Evolutionary conservation across 2,113 vertebrate genomes (phyloP).

Genomic region (Ariopsis seemanni): DNA sequence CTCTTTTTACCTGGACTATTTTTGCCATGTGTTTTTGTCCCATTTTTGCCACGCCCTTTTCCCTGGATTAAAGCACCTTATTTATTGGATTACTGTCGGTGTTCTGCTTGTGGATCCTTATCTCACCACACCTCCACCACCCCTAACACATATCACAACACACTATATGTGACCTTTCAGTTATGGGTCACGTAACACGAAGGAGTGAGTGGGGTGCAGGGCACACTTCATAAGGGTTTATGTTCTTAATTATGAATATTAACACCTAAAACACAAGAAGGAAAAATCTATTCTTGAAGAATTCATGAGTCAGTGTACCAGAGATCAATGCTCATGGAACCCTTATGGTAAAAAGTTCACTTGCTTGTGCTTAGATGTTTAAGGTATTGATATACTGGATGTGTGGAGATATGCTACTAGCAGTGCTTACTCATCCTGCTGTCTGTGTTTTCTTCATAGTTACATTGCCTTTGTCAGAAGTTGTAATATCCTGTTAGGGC

Average conservation of each 20-base stretch:
- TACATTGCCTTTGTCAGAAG: slow-evolving; percentile 17
- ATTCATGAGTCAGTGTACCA: slow-evolving; percentile 17
- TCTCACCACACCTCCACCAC: too few species aligned
- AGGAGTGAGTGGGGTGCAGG: background rate
- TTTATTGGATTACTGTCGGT: too few species aligned
- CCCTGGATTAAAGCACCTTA: too few species aligned
- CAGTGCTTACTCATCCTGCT: background rate
- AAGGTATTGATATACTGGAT: background rate
- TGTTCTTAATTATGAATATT: slow-evolving; percentile 1
- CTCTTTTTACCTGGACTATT: too few species aligned
- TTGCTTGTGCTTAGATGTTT: slow-evolving; percentile 21
- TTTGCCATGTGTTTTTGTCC: too few species aligned
- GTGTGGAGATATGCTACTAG: background rate
- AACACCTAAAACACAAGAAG: background rate
- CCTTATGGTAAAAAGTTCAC: background rate
- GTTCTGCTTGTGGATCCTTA: too few species aligned
- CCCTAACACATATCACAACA: background rate
- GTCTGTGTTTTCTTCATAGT: background rate
- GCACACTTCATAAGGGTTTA: background rate
- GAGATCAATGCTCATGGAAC: slow-evolving; percentile 11
- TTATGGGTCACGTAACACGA: background rate
- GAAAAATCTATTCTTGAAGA: slow-evolving; percentile 8
- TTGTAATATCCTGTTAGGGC: slow-evolving; percentile 32
- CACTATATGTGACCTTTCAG: background rate
- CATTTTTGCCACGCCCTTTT: too few species aligned